phyloP scores from a whole-genome alignment of 53 echinoderm and acorn worm genomes.

The Echinometra lucunter region DNA sequence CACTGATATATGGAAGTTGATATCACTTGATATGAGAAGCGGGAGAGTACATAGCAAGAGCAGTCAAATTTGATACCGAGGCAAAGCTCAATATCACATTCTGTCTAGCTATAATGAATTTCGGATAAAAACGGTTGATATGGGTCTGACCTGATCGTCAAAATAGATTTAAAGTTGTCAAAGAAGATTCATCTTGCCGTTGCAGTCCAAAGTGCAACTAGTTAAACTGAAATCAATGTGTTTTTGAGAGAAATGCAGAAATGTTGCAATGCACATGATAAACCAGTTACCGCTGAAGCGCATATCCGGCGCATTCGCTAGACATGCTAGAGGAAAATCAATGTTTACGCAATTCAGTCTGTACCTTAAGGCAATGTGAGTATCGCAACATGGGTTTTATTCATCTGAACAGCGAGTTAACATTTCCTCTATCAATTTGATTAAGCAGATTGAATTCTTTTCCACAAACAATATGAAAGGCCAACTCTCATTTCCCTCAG shows the following conservation, averaged over 20 bases:
- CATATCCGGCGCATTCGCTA: not conserved
- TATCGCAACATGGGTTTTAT: not conserved
- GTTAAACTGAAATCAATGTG: not conserved
- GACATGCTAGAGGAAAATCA: not conserved
- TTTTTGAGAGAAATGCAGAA: not conserved
- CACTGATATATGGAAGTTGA: not conserved
- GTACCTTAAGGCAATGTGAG: not conserved
- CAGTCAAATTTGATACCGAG: slow-evolving; percentile 34
- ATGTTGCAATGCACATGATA: not conserved
- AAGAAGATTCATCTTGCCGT: not conserved
- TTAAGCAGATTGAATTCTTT: not conserved
- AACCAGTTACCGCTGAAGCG: not conserved
- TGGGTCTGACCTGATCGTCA: not conserved
- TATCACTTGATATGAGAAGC: not conserved
- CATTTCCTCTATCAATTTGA: not conserved
- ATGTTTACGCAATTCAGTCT: slow-evolving; percentile 4
- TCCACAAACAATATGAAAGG: not conserved
- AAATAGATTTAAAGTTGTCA: slow-evolving; percentile 28
- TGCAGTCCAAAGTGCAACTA: slow-evolving; percentile 9
- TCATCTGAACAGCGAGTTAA: not conserved
- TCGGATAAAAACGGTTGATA: not conserved
- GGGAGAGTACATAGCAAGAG: not conserved
- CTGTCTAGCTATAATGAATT: not conserved
- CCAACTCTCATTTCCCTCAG: not conserved
- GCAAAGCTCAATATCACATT: slow-evolving; percentile 22